These are phyloP conservation scores for Flabesymbios commensalis DNA, from an alignment of 2,888 invertebrate genomes.

Conservation along the genomic window DNA sequence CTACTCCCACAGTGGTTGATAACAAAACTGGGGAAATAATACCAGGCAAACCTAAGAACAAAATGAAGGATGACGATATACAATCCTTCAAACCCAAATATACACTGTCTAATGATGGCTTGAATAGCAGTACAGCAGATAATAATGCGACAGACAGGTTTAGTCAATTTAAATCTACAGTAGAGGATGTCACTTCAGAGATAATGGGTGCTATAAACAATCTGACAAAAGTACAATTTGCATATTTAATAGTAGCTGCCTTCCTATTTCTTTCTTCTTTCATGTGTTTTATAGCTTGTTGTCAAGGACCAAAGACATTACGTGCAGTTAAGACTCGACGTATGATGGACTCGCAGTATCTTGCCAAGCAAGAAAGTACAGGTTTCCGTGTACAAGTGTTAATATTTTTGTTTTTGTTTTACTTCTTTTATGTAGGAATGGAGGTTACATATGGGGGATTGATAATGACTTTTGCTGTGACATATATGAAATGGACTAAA, in stretches of 20 bases:
- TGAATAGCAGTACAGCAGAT: no score
- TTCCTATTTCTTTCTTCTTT: slow-evolving; percentile 54
- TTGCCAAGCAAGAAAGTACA: slow-evolving; percentile 14
- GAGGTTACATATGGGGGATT: slow-evolving; percentile 63
- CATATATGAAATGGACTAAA: slow-evolving; percentile 51
- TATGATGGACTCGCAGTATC: neutral
- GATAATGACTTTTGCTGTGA: slow-evolving; percentile 59
- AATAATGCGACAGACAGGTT: no score
- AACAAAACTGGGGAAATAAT: no score
- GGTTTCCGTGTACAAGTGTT: slow-evolving; percentile 49
- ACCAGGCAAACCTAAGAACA: no score
- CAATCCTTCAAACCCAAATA: no score
- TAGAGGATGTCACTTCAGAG: no score
- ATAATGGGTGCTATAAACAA: slow-evolving; percentile 35
- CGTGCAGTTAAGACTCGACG: neutral
- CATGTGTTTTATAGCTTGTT: slow-evolving; percentile 57
- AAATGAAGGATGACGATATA: no score
- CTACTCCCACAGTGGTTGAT: neutral
- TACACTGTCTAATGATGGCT: no score
- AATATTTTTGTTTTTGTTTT: slow-evolving; percentile 57
- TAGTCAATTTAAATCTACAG: no score
- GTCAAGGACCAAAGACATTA: slow-evolving; percentile 23
- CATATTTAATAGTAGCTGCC: slow-evolving; percentile 59
- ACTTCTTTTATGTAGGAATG: slow-evolving; percentile 61
- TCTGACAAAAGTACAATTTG: slow-evolving; percentile 57